Percentiles rank a stretch among this genome's conserved stretches.
Conservation (phyloP, 2,888 invertebrate species). For the Agriopis aurantiaria region DNA sequence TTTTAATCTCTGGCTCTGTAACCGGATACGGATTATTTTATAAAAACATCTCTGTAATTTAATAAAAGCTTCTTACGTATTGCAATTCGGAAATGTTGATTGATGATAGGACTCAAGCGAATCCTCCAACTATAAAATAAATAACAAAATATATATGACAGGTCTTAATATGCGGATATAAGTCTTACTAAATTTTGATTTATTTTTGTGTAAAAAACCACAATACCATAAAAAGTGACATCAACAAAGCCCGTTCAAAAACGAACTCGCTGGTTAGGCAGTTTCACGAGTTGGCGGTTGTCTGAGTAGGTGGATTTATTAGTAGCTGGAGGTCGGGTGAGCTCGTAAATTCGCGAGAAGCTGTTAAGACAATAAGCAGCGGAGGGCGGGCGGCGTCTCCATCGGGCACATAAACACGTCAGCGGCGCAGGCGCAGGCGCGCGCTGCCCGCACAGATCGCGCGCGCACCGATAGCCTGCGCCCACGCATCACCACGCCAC, state of each 20-base stretch:
- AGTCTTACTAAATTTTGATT: conserved; percentile 16
- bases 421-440: conserved; percentile 50
- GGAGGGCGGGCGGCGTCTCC: conserved; percentile 70
- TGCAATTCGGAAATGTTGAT: conserved; percentile 18
- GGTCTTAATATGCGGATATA: conserved; percentile 18
- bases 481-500: conserved; percentile 60
- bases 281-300: conserved; percentile 37
- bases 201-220: conserved; percentile 21
- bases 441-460: conserved; percentile 71
- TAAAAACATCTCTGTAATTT: conserved; percentile 22
- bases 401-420: conserved; percentile 78
- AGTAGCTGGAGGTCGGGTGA: conserved; percentile 63
- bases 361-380: conserved; percentile 81
- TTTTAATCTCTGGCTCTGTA: conserved; percentile 37
- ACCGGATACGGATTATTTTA: conserved; percentile 32
- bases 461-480: conserved; percentile 62
- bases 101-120: conserved; percentile 22
- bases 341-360: conserved; percentile 74
- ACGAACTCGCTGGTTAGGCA: conserved; percentile 32
- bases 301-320: conserved; percentile 59
- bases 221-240: conserved; percentile 24
- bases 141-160: conserved; percentile 17
- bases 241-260: conserved; percentile 19
- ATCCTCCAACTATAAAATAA: conserved; percentile 19
- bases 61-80: conserved; percentile 18